phyloP scores from a whole-genome alignment of 2,888 invertebrate genomes.

The Linnaemya vulpina region DNA sequence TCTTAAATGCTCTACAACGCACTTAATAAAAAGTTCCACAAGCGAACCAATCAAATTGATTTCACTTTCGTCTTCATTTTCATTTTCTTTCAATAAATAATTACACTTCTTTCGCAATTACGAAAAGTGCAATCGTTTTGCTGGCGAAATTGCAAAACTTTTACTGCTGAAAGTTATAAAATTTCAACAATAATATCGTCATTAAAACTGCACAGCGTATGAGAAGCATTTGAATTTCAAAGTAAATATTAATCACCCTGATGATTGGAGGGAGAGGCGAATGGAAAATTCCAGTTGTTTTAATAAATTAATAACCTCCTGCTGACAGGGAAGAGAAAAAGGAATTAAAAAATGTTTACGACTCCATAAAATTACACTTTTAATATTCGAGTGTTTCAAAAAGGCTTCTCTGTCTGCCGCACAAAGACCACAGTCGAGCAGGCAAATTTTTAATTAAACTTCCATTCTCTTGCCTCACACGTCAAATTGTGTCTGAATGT shows the following conservation, averaged over 20 bases:
- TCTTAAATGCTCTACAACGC: too few relatives aligned
- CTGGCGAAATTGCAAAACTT: background rate
- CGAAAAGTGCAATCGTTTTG: background rate
- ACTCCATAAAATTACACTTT: background rate
- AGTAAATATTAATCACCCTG: slow-evolving; percentile 16
- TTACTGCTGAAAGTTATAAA: background rate
- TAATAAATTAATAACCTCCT: slow-evolving; percentile 14
- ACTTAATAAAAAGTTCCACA: too few relatives aligned
- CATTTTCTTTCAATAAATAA: too few relatives aligned
- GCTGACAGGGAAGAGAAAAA: background rate
- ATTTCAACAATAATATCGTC: background rate
- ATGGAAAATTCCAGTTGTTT: background rate
- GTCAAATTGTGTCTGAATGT: background rate
- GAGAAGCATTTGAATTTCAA: background rate
- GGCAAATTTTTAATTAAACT: slow-evolving; percentile 29
- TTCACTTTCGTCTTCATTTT: too few relatives aligned
- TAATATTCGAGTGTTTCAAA: background rate
- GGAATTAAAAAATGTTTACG: background rate
- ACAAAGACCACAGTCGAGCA: background rate
- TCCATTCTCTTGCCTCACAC: background rate
- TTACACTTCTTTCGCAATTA: background rate
- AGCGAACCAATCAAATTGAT: too few relatives aligned
- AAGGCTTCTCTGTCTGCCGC: background rate
- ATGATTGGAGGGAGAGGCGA: background rate
- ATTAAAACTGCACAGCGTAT: slow-evolving; percentile 3